Conservation (phyloP, 2,797 vertebrate genomes). For the Fistularia tabacaria region DNA sequence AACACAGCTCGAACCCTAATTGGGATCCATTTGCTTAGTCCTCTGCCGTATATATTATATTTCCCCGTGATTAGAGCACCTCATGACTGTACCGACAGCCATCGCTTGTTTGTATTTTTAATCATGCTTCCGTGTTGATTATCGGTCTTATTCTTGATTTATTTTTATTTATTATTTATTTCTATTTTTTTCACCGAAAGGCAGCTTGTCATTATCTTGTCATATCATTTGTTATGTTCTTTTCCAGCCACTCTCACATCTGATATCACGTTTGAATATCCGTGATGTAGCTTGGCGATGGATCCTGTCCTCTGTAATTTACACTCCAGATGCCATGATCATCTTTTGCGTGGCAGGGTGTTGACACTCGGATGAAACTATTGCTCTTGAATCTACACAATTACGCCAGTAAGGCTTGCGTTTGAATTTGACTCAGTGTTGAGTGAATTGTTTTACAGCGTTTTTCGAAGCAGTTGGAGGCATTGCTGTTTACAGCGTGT, state of each 20-base stretch:
- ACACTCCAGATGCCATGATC: constrained; percentile 36
- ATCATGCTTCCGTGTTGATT: constrained; percentile 13
- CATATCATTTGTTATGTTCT: constrained; percentile 38
- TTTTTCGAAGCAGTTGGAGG: constrained; percentile 31
- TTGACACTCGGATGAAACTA: constrained; percentile 44
- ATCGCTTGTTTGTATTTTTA: constrained; percentile 32
- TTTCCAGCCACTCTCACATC: constrained; percentile 39
- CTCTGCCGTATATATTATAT: constrained; percentile 19
- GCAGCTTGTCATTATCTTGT: constrained; percentile 40
- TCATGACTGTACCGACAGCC: constrained; percentile 24
- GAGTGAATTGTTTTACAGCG: constrained; percentile 17
- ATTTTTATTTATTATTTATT: too few relatives aligned
- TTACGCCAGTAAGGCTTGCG: background rate
- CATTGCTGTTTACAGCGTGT: constrained; percentile 46
- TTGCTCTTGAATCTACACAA: constrained; percentile 3
- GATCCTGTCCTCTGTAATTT: constrained; percentile 52
- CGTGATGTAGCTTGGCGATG: constrained; percentile 40
- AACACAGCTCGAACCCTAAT: constrained; percentile 13
- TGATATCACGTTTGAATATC: constrained; percentile 48
- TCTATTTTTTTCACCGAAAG: constrained; percentile 2
- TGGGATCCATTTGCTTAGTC: constrained; percentile 9
- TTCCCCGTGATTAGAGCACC: constrained; percentile 29
- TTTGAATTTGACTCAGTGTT: background rate
- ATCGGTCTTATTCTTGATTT: too few relatives aligned
- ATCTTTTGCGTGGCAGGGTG: constrained; percentile 40